Base-by-base conservation (phyloP, 1,140 invertebrate genomes). In the Meteorus sp. region DNA sequence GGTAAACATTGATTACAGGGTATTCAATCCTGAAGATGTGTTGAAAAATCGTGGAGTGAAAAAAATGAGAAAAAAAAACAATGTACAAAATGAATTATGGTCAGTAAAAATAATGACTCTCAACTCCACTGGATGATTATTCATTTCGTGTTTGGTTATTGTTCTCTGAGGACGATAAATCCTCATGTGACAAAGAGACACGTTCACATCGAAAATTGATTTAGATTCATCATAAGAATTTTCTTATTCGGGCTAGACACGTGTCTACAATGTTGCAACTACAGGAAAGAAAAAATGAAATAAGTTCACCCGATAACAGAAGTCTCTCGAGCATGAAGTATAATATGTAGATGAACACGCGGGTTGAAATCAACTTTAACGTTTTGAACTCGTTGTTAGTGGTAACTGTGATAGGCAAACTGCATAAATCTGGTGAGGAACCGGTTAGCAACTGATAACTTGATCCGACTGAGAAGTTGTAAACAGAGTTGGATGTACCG, bases 401-500 rank as follows among this genome's bases (percentile, higher is more conserved):
- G 56, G 55, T 44, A 68, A 63, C 47, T 59, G n/a, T n/a, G 73
- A 75, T 75, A 74, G 54, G 47, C 37, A 66, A 77, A 75, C 73
- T 56, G 67, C 70, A 62, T 69, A 47, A 67, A 75, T 75, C 75
- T 66, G 68, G 70, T 51, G 47, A 27, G 39, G 50, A 77, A 75
- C 75, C 68, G 66, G 73, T 75, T 77, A 65, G 20, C n/a, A 9
- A 44, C 13, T 23, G 70, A 74, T 73, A 73, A 69, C 15, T 31
- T 33, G n/a, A 37, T 13, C 25, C 29, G 44, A 27, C 15, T 51
- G 25, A 52, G 27, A 64, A 61, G 58, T 66, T 62, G 66, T 75
- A 74, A 77, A 75, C 71, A 75, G 69, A 70, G 54, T 56, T 13
- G 29, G 33, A 56, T 45, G n/a, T 27, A 27, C 2, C 33, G 29